Conservation (phyloP, 2,888 invertebrate species). For the Sphecodes monilicornis region DNA sequence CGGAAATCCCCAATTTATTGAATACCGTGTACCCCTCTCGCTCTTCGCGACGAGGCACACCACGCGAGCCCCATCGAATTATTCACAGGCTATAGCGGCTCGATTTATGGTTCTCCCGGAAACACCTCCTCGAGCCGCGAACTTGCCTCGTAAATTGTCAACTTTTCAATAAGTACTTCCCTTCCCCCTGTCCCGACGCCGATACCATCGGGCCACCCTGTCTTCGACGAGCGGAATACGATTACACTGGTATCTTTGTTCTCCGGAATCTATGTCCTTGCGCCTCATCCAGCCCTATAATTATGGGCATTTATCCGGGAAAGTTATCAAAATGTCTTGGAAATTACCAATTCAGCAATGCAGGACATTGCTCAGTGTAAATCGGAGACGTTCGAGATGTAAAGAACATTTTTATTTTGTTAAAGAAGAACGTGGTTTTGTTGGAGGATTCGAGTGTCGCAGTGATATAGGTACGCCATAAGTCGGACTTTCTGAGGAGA, state of each 20-base stretch:
- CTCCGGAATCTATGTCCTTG: background rate
- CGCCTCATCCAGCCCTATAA: background rate
- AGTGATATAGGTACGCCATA: background rate
- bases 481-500: background rate
- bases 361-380: background rate
- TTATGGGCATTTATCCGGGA: background rate
- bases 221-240: slow-evolving; percentile 45
- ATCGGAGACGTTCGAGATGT: background rate
- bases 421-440: background rate
- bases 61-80: slow-evolving; percentile 38
- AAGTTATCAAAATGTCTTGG: background rate
- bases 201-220: slow-evolving; percentile 10
- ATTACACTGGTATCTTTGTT: slow-evolving; percentile 66
- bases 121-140: slow-evolving; percentile 58
- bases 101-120: slow-evolving; percentile 67
- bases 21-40: background rate
- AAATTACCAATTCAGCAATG: background rate
- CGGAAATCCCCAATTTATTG: slow-evolving; percentile 45
- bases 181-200: slow-evolving; percentile 9
- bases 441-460: slow-evolving; percentile 4
- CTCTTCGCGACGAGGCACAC: background rate
- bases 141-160: slow-evolving; percentile 72
- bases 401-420: background rate
- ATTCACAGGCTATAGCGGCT: slow-evolving; percentile 51
- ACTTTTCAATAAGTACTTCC: slow-evolving; percentile 73